Base-by-base conservation (phyloP, 1,140 invertebrate genomes). In the Odontomachus brunneus region DNA sequence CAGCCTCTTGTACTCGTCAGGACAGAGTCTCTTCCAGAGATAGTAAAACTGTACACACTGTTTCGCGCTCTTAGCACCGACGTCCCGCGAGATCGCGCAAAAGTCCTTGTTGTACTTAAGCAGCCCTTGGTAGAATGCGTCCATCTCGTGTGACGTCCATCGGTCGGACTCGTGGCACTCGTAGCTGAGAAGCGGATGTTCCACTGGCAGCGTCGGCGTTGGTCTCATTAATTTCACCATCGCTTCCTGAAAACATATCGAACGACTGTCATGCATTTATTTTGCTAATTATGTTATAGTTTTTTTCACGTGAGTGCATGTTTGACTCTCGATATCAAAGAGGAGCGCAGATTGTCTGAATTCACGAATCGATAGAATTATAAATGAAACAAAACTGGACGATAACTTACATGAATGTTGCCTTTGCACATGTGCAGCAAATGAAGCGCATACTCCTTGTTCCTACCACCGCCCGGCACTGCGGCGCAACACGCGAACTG, bases 21-120 rank as follows among this genome's bases (percentile, higher is more conserved):
- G 96, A 88, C 98, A 98, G 17, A 98, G 96, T 94, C 98, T 98
- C 94, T 99, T 99, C 99, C 99, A 99, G 88, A 99, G 96, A 93
- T 99, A 99, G 94, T 99, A 99, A 94, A 99, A 99, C 94, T 99
- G 98, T 88, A 99, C 95, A 95, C 99, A 99, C 91, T 99, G 98
- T 91, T 98, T 98, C 4, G 97, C 96, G 62, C 97, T 96, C 95
- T 99, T 99, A 26, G 96, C 97, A 89, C 95, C 96, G 89, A 99
- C 97, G 94, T 98, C 97, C 90, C 96, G 95, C 12, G 98, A 95
- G 92, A 99, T 97, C 90, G 95, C 96, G 89, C 95, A 96, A 94
- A 99, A 99, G 94, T 99, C 98, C 92, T 99, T 99, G 92, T 99
- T 98, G 94, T 97, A 96, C 91, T 97, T 98, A 83, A 97, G 95